Base-by-base conservation (phyloP, 1,140 invertebrate genomes). In the Drosophila albomicans region DNA sequence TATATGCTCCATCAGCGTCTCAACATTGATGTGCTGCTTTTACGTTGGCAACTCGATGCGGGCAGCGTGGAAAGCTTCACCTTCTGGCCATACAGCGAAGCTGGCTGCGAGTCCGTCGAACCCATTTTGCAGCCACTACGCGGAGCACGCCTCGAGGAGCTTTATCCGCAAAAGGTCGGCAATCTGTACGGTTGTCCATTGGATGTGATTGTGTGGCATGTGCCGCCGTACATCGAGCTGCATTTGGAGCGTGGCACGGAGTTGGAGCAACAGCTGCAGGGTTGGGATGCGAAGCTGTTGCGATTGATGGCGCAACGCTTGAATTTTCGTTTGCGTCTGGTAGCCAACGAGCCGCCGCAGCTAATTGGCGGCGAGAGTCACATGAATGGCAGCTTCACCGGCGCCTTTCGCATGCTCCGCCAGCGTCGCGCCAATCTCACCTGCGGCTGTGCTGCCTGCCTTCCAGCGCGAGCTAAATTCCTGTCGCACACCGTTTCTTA, bases 301-400 rank as follows among this genome's bases (percentile, higher is more conserved):
- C 48, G 71, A 7, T 25, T 81, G 3, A 4, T 89, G 35, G 75
- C 85, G 0, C 6, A 0, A 5, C 68, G 65, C 28, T 48, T 79
- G 15, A 89, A 89, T 63, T 89, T 89, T 25, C 78, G 32, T 0
- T 0, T 81, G 3, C 0, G 25, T 1, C 5, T 85, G 49, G 1
- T 85, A 3, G 25, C 8, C 0, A 89, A 89, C 16, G 85, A 89
- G 11, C 85, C 85, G 6, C 8, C 38, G 0, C 15, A 35, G 0
- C 25, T 89, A 0, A 56, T 89, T 0, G 85, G 85, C 6, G 85
- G 85, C 1, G 8, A 35, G 4, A 81, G 48, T 25, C 71, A 51
- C 1, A 1, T 28, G 7, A 89, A 89, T 5, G 85, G 85, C 48
- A 89, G 65, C n/a, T 35, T 89, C n/a, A 89, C 78, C 0, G 85